These are phyloP conservation scores for Aphrocallistes beatrix DNA, from an alignment of 37 sponge, comb jelly and placozoan genomes.

Conservation along the genomic window DNA sequence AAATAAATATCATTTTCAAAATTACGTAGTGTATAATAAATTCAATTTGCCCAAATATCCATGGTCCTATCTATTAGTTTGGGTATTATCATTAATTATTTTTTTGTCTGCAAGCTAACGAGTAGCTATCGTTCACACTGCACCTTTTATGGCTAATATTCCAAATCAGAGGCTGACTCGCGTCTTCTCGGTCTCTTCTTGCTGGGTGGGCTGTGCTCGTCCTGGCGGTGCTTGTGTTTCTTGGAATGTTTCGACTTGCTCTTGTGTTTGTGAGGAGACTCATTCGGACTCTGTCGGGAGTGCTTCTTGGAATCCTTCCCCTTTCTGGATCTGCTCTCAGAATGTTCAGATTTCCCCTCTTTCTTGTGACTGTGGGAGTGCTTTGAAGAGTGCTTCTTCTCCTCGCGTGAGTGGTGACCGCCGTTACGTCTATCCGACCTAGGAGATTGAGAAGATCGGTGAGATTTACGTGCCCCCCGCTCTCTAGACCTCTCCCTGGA, in stretches of 20 bases:
- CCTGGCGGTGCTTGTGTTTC: constrained; percentile 11
- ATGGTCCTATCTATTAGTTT: too few species aligned
- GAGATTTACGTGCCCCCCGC: too few species aligned
- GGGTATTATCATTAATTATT: too few species aligned
- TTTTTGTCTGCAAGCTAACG: background rate
- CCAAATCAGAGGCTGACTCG: background rate
- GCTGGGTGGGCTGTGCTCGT: background rate
- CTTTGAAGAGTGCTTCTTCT: background rate
- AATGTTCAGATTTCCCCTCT: background rate
- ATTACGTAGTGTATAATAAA: too few species aligned
- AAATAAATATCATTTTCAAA: too few species aligned
- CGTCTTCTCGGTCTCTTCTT: background rate
- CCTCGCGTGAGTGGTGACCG: background rate
- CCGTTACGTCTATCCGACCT: too few species aligned
- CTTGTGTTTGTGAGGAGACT: background rate
- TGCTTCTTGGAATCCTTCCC: background rate
- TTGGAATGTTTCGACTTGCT: background rate
- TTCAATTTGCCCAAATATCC: too few species aligned
- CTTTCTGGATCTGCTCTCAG: background rate
- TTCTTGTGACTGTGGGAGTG: background rate
- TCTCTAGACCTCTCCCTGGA: too few species aligned
- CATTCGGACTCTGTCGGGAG: background rate
- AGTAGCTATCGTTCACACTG: background rate
- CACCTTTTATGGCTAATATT: background rate
- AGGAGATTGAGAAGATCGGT: too few species aligned